Conservation (phyloP, 2,888 invertebrate genomes). For the Dexiosoma caninum region DNA sequence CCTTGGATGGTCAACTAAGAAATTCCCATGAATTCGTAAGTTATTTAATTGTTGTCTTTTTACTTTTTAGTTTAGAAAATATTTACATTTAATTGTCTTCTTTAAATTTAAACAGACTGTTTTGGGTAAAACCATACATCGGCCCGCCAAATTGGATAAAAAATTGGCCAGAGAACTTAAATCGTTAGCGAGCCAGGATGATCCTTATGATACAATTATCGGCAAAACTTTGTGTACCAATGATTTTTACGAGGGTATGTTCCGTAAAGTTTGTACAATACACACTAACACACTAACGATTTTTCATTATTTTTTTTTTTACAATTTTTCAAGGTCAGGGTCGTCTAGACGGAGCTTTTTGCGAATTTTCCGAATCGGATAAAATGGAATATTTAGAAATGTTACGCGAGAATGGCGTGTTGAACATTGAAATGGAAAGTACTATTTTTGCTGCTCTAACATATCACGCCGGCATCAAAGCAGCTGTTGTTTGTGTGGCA, state of each 20-base stretch:
- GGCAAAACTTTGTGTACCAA: constrained; percentile 98
- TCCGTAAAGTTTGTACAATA: neutral
- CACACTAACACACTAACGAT: too few species aligned
- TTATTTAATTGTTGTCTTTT: neutral
- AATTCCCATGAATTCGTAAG: constrained; percentile 90
- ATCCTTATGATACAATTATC: constrained; percentile 90
- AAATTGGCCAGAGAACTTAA: constrained; percentile 88
- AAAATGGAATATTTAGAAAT: constrained; percentile 91
- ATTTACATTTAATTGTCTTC: neutral
- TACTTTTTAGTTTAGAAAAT: neutral
- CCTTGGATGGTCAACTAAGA: constrained; percentile 91
- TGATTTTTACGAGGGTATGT: constrained; percentile 96
- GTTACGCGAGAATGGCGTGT: constrained; percentile 87
- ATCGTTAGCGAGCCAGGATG: constrained; percentile 84
- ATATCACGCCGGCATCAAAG: constrained; percentile 93
- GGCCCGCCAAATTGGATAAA: constrained; percentile 91
- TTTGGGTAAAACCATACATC: constrained; percentile 87
- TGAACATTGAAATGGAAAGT: constrained; percentile 99
- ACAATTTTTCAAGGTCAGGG: constrained; percentile 86
- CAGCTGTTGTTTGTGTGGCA: constrained; percentile 96
- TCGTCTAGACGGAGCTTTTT: constrained; percentile 96
- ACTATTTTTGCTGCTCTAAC: constrained; percentile 95
- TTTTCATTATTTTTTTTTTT: neutral
- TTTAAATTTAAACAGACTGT: constrained; percentile 82
- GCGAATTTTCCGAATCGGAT: constrained; percentile 93